phyloP scores from a whole-genome alignment of 2,797 vertebrate genomes.

The Bradypus variegatus region DNA sequence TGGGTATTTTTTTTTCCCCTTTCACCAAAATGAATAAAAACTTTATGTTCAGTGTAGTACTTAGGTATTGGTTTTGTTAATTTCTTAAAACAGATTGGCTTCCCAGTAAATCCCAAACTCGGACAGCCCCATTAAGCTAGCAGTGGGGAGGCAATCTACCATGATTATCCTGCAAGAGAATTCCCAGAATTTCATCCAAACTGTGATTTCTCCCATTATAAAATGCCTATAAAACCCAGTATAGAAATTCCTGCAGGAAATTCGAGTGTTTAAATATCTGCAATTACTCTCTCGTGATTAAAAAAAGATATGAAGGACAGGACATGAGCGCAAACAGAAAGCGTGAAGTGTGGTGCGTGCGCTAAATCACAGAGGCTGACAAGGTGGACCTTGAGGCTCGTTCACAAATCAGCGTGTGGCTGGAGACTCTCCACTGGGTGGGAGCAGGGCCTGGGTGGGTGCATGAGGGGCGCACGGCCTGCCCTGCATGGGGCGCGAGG shows the following conservation, averaged over 20 bases:
- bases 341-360: neutral
- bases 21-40: slow-evolving; percentile 74
- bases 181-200: slow-evolving; percentile 77
- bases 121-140: slow-evolving; percentile 75
- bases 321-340: slow-evolving; percentile 42
- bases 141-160: slow-evolving; percentile 75
- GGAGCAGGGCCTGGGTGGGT: too few relatives aligned
- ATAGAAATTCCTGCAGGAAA: slow-evolving; percentile 76
- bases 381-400: neutral
- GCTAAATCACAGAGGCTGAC: neutral
- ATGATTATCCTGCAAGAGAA: slow-evolving; percentile 74
- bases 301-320: slow-evolving; percentile 64
- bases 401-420: neutral
- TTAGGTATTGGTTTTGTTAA: slow-evolving; percentile 78
- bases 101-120: slow-evolving; percentile 74
- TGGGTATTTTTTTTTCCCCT: slow-evolving; percentile 57
- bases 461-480: fast-evolving
- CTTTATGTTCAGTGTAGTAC: slow-evolving; percentile 71
- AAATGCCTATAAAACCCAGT: slow-evolving; percentile 74
- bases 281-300: slow-evolving; percentile 71
- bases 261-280: slow-evolving; percentile 71
- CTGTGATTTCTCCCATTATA: slow-evolving; percentile 77
- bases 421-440: neutral
- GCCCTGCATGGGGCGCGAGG: neutral
- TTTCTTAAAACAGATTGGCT: slow-evolving; percentile 78